Evolutionary conservation across 2,888 invertebrate genomes (phyloP), one percentile per base, ranked within the genome.

Genomic region (Spisula subtruncata): DNA sequence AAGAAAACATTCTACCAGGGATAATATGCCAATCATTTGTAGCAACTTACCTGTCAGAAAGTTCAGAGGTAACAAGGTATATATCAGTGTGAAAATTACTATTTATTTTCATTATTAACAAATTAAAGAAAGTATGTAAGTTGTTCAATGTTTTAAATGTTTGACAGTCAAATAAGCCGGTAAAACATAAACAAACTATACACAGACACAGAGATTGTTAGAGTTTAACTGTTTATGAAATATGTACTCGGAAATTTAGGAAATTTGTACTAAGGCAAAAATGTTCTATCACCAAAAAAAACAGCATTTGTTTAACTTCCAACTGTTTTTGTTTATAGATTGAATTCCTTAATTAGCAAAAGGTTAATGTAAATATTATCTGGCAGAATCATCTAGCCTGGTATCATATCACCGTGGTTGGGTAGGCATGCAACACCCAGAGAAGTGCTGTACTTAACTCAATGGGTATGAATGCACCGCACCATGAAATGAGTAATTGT

Each of bases 331-430:
- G 84, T 84, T 71, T 75, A 75, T 32, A 51, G 71, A 75, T 84
- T 84, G 75, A 75, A 75, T 83, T 75, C 84, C 35, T 41, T 81
- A 86, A 86, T 86, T 86, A 86, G 86, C 29, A 60, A 81, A 29
- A n/a, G 14, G 80, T 60, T 56, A 60, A 81, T 86, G 81, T 81
- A 86, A 86, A 86, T 86, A 86, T 35, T 81, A 20, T 48, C 81
- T 81, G 86, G 60, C 8, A 86, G 46, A 81, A 25, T 81, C 46
- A 25, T 32, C 16, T 75, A 35, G 4, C 29, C 1, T 25, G 32
- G 35, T 75, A 75, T 32, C 29, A 35, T 18, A 25, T 75, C 35
- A 32, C 32, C 4, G 25, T 35, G 75, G 75, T 32, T 75, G 32
- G 75, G 35, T 32, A 35, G 35, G 25, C 18, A 32, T 75, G 75